Evolutionary conservation across 2,113 vertebrate species (phyloP).

Genomic region (Peromyscus maniculatus): DNA sequence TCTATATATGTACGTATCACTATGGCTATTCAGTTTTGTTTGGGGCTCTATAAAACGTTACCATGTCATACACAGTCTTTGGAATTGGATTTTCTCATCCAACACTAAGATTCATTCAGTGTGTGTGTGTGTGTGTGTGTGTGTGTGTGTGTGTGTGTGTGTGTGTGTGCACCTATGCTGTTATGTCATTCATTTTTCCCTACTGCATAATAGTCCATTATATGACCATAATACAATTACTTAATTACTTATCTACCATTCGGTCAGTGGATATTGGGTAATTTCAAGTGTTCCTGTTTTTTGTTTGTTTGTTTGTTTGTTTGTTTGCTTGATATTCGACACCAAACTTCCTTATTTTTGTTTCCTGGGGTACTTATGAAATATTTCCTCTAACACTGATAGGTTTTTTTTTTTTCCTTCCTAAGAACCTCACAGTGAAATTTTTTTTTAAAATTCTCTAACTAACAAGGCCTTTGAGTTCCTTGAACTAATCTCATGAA

Average conservation of each 20-base stretch:
- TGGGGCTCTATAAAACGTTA: background rate
- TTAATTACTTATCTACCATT: background rate
- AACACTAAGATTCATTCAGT: constrained; percentile 38
- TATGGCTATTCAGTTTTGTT: background rate
- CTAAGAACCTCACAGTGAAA: background rate
- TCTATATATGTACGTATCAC: background rate
- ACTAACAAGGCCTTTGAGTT: constrained; percentile 37
- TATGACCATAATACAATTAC: background rate
- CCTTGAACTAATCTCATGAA: constrained; percentile 26
- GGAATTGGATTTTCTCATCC: constrained; percentile 43
- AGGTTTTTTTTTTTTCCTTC: background rate
- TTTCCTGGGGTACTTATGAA: background rate
- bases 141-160: background rate
- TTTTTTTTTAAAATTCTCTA: background rate
- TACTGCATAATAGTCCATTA: background rate
- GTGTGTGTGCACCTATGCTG: background rate
- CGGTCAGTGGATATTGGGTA: background rate
- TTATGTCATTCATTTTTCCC: constrained; percentile 23
- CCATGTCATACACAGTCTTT: background rate
- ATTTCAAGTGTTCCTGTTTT: constrained; percentile 15
- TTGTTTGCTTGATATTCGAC: background rate
- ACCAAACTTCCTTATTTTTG: background rate
- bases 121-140: background rate
- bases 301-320: no score
- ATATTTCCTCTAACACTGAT: constrained; percentile 32